Percentiles rank a stretch among this genome's conserved stretches.
Evolutionary conservation across 2,113 vertebrate genomes (phyloP).

Genomic region (Sinocyclocheilus grahami): DNA sequence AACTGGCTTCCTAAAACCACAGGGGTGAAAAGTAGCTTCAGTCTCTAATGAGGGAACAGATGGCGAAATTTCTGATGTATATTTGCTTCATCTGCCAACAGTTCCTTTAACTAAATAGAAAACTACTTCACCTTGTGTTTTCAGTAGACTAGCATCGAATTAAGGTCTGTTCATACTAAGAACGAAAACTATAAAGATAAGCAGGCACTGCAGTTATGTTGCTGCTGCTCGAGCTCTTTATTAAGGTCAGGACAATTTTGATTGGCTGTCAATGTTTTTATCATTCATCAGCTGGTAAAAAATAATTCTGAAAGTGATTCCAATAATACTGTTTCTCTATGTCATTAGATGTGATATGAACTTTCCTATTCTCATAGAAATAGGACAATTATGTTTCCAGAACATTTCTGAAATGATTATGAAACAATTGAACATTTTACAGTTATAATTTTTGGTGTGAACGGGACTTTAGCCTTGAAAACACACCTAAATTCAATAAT

Average conservation of each 20-base stretch:
- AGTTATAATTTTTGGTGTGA: background rate
- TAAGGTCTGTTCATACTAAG: background rate
- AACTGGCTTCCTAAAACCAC: slow-evolving; percentile 20
- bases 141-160: background rate
- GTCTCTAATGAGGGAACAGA: slow-evolving; percentile 31
- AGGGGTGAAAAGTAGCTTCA: slow-evolving; percentile 26
- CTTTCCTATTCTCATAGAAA: background rate
- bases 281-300: background rate
- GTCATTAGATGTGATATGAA: background rate
- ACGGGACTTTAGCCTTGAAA: background rate
- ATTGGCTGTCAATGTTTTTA: background rate
- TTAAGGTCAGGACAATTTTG: background rate
- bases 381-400: background rate
- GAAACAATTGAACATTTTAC: no score
- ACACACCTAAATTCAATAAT: no score
- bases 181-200: background rate
- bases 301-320: background rate
- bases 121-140: background rate
- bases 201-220: background rate
- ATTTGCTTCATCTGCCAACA: background rate
- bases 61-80: background rate
- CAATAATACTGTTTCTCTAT: background rate
- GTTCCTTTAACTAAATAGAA: background rate
- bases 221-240: background rate
- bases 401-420: background rate